These are phyloP conservation scores for Orthonychiurus folsomi DNA, from an alignment of 2,888 invertebrate species.

Conservation along the genomic window DNA sequence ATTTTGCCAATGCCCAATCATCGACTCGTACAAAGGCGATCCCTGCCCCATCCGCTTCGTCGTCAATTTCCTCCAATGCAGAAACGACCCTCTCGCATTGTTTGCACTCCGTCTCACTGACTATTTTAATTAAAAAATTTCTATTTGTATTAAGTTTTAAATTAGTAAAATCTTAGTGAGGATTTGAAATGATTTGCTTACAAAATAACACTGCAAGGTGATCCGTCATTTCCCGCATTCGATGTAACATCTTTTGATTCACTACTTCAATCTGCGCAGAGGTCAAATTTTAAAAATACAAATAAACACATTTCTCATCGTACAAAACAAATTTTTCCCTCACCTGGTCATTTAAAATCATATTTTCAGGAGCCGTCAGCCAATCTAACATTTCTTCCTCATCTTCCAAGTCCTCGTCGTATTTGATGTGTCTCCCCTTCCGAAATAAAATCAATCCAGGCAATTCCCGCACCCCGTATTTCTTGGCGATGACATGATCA, in stretches of 20 bases:
- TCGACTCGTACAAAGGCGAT: constrained; percentile 90
- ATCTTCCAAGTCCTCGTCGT: constrained; percentile 85
- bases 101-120: constrained; percentile 82
- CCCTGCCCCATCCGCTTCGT: constrained; percentile 63
- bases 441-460: constrained; percentile 72
- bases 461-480: constrained; percentile 79
- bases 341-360: constrained; percentile 78
- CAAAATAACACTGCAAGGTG: constrained; percentile 89
- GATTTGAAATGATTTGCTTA: constrained; percentile 53
- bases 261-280: constrained; percentile 65
- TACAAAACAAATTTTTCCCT: too few species aligned
- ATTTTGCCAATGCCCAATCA: constrained; percentile 75
- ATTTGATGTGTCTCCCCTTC: constrained; percentile 79
- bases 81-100: constrained; percentile 79
- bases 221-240: constrained; percentile 77
- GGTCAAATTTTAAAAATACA: too few species aligned
- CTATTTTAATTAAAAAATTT: too few species aligned
- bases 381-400: constrained; percentile 82
- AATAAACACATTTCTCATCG: too few species aligned
- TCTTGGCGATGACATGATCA: constrained; percentile 84
- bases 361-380: constrained; percentile 85
- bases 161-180: constrained; percentile 6
- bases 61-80: constrained; percentile 87
- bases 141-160: too few species aligned
- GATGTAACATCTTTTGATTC: constrained; percentile 85